Evolutionary conservation across 2,113 vertebrate species (phyloP).

Genomic region (Malurus elegans): DNA sequence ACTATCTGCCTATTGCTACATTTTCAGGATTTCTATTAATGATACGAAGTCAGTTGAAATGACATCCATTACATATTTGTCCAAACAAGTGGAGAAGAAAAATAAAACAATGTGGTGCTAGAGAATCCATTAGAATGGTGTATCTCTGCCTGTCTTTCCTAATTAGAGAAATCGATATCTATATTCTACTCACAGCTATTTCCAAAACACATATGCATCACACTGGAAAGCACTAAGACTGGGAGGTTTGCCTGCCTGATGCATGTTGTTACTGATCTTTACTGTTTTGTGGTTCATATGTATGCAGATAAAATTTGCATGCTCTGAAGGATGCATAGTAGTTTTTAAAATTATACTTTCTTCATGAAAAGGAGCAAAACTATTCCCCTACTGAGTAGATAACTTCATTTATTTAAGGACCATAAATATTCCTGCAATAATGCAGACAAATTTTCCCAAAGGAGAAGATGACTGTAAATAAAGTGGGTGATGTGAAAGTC

Average conservation of each 20-base stretch:
- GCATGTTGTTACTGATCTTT: background rate
- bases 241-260: background rate
- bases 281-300: background rate
- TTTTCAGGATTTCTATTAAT: constrained; percentile 46
- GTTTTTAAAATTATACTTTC: background rate
- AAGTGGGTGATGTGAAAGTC: background rate
- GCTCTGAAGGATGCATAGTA: background rate
- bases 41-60: constrained; percentile 27
- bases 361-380: background rate
- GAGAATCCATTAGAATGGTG: background rate
- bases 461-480: background rate
- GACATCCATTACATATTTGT: background rate
- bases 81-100: constrained; percentile 31
- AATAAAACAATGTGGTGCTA: constrained; percentile 23
- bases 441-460: background rate
- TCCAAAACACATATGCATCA: background rate
- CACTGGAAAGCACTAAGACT: background rate
- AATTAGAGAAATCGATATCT: background rate
- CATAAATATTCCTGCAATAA: background rate
- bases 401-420: background rate
- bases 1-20: constrained; percentile 1
- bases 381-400: background rate
- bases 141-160: background rate
- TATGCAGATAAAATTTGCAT: background rate
- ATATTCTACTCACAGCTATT: background rate